These are phyloP conservation scores for Diplosoma virens DNA, from an alignment of 23 tunicate genomes.

Conservation along the genomic window DNA sequence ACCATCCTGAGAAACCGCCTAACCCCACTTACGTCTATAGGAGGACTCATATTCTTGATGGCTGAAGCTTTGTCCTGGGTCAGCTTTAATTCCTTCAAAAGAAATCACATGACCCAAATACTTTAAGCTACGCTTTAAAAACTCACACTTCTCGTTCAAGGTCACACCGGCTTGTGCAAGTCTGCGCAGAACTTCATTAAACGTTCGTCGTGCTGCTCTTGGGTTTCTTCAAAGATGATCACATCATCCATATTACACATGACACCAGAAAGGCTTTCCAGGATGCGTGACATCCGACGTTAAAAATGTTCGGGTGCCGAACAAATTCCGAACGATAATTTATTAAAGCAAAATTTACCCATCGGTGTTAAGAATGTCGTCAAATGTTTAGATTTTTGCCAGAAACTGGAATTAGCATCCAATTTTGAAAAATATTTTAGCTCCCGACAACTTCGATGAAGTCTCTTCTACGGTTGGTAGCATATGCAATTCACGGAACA, in stretches of 20 bases:
- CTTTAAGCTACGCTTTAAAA: background rate
- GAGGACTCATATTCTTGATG: background rate
- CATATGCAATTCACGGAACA: conserved; percentile 9
- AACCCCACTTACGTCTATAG: conserved; percentile 1
- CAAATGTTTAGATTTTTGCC: conserved; percentile 14
- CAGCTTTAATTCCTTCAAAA: background rate
- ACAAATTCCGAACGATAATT: conserved; percentile 29
- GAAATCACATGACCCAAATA: background rate
- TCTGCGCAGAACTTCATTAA: background rate
- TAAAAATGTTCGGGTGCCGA: conserved; percentile 43
- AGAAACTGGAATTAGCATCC: conserved; percentile 57
- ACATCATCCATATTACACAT: conserved; percentile 3
- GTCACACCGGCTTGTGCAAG: background rate
- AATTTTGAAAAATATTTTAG: conserved; percentile 31
- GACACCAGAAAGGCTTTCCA: conserved; percentile 1
- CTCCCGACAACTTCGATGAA: conserved; percentile 4
- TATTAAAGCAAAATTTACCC: conserved; percentile 39
- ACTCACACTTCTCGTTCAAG: conserved; percentile 8
- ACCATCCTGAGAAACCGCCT: conserved; percentile 3
- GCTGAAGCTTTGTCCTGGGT: background rate
- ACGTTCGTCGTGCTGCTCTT: conserved; percentile 4
- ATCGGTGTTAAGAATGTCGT: conserved; percentile 19
- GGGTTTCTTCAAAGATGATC: background rate
- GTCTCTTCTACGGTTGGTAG: conserved; percentile 40
- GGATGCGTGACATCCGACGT: conserved; percentile 9